phyloP scores from a whole-genome alignment of 2,888 invertebrate species.

The Synanthedon myopaeformis region DNA sequence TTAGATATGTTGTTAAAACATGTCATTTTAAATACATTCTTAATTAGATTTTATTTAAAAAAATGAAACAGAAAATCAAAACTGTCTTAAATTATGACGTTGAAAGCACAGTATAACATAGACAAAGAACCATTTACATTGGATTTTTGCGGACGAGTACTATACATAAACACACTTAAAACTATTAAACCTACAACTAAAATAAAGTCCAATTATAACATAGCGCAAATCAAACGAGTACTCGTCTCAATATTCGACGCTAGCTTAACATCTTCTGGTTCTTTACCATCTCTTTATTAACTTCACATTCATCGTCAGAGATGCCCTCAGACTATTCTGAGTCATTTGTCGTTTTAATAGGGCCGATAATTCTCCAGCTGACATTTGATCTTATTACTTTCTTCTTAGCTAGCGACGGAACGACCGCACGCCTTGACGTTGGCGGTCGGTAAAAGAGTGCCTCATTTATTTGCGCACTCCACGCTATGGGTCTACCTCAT shows the following conservation, averaged over 20 bases:
- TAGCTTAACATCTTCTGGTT: slow-evolving; percentile 13
- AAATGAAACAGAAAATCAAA: too few species aligned
- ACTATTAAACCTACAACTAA: slow-evolving; percentile 35
- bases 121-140: background rate
- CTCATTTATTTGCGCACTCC: slow-evolving; percentile 70
- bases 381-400: background rate
- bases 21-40: too few species aligned
- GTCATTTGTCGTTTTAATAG: too few species aligned
- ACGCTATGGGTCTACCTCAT: slow-evolving; percentile 84
- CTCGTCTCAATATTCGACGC: slow-evolving; percentile 51
- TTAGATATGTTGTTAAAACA: too few species aligned
- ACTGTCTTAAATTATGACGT: too few species aligned
- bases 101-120: background rate
- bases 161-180: background rate
- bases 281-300: background rate
- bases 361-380: background rate
- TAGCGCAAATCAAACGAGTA: slow-evolving; percentile 64
- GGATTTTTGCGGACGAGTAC: slow-evolving; percentile 1
- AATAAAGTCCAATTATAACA: slow-evolving; percentile 37
- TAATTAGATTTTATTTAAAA: too few species aligned
- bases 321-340: too few species aligned
- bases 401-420: slow-evolving; percentile 42
- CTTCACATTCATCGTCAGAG: background rate
- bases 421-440: slow-evolving; percentile 55
- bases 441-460: slow-evolving; percentile 58